Base-by-base conservation (phyloP, 1,140 invertebrate genomes). In the Chymomyza costata region DNA sequence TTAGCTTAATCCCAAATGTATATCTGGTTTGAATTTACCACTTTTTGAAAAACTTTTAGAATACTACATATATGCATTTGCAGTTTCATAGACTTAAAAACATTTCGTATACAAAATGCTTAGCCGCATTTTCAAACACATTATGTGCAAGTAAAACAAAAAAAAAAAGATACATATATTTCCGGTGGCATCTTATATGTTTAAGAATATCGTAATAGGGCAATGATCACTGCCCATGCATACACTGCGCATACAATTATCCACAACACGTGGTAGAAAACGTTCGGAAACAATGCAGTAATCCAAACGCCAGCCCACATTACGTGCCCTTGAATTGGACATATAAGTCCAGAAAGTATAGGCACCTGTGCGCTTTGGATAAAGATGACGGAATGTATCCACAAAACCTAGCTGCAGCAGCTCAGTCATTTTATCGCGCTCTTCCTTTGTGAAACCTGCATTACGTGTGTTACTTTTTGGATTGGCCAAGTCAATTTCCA, bases 261-360 rank as follows among this genome's bases (percentile, higher is more conserved):
- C 96, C 83, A 94, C 94, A 7, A 98, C 76, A 15, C 92, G 89
- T 1, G 91, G 86, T 45, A 91, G 82, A 8, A 98, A 87, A 48
- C 92, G 88, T 67, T 97, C 88, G 0, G 95, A 97, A 0, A 97
- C 85, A 11, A 99, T 89, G 84, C 95, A 98, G 84, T 99, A 99
- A 87, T 99, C 97, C 56, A 99, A 87, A 84, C 97, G 89, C 96
- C 97, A 99, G 85, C 98, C 98, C 71, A 97, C 90, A 88, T 99
- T 98, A 70, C 94, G 97, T 1, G 89, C 87, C 51, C 97, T 88
- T 1, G 84, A 73, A 65, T 84, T 85, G 32, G 55, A 35, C 76
- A 86, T 82, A 34, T 85, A 85, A 0, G 84, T 83, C 97, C 97
- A 99, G 85, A 96, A 99, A 0, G 97, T 97, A 80, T 98, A 99